phyloP scores from a whole-genome alignment of 2,888 invertebrate genomes.

The Noctua janthe region DNA sequence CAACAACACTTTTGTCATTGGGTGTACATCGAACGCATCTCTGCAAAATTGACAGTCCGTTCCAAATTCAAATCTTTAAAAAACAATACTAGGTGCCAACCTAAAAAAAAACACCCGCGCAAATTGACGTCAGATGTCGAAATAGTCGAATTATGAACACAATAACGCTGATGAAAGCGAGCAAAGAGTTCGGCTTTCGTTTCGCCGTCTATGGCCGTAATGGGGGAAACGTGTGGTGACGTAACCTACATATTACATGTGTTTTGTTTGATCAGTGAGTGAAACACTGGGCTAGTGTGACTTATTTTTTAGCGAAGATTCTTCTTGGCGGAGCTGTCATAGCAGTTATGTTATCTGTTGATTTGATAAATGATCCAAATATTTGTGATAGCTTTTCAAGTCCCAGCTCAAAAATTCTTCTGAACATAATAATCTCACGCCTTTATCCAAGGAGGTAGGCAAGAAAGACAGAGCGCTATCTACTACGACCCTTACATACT shows the following conservation, averaged over 20 bases:
- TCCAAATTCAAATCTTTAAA: slow-evolving; percentile 13
- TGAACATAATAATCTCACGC: background rate
- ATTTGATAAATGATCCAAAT: background rate
- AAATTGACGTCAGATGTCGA: slow-evolving; percentile 48
- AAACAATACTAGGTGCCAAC: background rate
- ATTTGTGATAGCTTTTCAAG: background rate
- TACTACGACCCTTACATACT: too few species aligned
- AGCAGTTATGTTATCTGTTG: background rate
- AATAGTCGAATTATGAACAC: slow-evolving; percentile 59
- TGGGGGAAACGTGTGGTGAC: slow-evolving; percentile 62
- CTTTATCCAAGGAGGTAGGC: too few species aligned
- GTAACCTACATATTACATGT: slow-evolving; percentile 51
- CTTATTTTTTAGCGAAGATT: slow-evolving; percentile 7
- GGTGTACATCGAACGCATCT: background rate
- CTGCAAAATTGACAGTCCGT: background rate
- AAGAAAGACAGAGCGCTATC: too few species aligned
- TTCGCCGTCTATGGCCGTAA: slow-evolving; percentile 53
- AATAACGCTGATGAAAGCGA: slow-evolving; percentile 63
- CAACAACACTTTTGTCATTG: background rate
- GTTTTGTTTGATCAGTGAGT: slow-evolving; percentile 35
- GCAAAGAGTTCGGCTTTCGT: slow-evolving; percentile 57
- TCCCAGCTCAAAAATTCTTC: too few species aligned
- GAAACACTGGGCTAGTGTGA: slow-evolving; percentile 35
- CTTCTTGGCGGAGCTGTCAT: background rate
- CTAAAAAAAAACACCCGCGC: slow-evolving; percentile 28